A percentile compares a stretch with the other conserved stretches of the same genome.
Conservation (phyloP, 2,888 invertebrate species). For the Meiosimyza decipiens region DNA sequence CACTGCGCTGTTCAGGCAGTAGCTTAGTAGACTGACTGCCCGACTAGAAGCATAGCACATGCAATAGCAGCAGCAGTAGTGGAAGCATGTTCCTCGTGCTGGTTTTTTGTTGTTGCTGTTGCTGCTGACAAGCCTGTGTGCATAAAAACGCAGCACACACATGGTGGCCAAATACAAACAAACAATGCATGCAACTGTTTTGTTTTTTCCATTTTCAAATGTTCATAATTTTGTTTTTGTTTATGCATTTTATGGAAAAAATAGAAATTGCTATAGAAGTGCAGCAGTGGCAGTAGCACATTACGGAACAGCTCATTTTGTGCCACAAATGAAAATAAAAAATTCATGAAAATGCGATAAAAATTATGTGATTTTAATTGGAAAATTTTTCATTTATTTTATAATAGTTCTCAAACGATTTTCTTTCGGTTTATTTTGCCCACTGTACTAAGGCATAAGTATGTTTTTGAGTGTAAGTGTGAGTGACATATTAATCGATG, state of each 20-base stretch:
- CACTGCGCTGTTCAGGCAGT: too few species aligned
- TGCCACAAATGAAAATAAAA: conserved; percentile 8
- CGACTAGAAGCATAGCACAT: too few species aligned
- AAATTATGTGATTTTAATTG: conserved; percentile 33
- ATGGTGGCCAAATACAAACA: conserved; percentile 3
- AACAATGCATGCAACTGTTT: conserved; percentile 38
- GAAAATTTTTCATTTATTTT: conserved; percentile 17
- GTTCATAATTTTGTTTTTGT: conserved; percentile 9
- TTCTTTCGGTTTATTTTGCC: not conserved
- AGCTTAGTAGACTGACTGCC: too few species aligned
- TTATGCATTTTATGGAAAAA: conserved; percentile 24
- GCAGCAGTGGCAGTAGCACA: conserved; percentile 3
- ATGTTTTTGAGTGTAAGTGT: too few species aligned
- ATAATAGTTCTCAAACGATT: not conserved
- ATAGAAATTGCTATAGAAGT: not conserved
- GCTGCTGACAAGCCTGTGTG: conserved; percentile 10
- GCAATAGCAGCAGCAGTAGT: too few species aligned
- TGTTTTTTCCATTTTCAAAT: conserved; percentile 11
- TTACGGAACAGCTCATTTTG: not conserved
- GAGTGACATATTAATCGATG: too few species aligned
- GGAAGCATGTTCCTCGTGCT: not conserved
- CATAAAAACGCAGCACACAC: conserved; percentile 4
- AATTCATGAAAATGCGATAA: conserved; percentile 27
- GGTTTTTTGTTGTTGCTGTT: conserved; percentile 15
- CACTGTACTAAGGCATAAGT: too few species aligned